Conservation (phyloP, 2,888 invertebrate genomes). For the Neria commutata region DNA sequence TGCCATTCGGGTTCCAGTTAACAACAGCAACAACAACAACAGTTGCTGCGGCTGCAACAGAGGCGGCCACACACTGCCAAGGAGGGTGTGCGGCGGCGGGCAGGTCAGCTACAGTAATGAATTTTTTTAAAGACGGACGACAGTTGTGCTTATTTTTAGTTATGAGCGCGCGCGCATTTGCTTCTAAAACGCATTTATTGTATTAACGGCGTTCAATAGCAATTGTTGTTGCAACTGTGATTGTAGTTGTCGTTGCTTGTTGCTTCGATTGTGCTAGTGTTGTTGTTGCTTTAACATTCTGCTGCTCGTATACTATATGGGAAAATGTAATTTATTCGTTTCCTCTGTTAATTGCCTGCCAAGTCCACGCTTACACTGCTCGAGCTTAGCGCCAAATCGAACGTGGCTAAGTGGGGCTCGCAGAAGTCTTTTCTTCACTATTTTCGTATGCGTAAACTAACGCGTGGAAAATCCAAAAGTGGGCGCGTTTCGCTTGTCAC, state of each 20-base stretch:
- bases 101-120: neutral
- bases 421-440: too few species aligned
- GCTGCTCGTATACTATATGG: neutral
- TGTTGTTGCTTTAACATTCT: neutral
- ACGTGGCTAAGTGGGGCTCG: too few species aligned
- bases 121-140: too few species aligned
- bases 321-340: neutral
- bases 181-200: neutral
- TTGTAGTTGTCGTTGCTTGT: too few species aligned
- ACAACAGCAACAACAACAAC: slow-evolving; percentile 6
- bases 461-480: too few species aligned
- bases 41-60: slow-evolving; percentile 1
- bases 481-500: too few species aligned
- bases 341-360: neutral
- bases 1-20: neutral
- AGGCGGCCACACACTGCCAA: neutral
- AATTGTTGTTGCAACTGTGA: too few species aligned
- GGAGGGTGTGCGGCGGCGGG: neutral
- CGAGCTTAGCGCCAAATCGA: too few species aligned
- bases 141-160: neutral
- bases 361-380: too few species aligned
- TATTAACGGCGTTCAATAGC: neutral
- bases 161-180: neutral
- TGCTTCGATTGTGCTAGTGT: neutral
- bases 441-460: too few species aligned